Base-by-base conservation (phyloP, 2,113 vertebrate genomes). In the Rhabdomys dilectus region DNA sequence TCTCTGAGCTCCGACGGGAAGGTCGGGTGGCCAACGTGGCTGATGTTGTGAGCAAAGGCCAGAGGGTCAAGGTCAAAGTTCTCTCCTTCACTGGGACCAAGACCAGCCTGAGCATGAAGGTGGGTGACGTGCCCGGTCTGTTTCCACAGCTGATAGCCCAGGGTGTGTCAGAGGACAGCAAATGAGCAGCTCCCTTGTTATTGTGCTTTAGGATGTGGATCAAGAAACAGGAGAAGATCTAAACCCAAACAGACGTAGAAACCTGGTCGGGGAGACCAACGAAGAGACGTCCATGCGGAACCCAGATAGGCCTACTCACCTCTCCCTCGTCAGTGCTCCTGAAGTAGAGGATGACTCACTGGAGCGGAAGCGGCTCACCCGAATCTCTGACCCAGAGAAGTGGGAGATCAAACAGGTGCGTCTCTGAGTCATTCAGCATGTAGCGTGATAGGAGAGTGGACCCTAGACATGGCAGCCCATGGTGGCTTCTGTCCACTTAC, bases 71-170 rank as follows among this genome's bases (percentile, higher is more conserved):
- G 96, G 98, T 99, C 96, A 99, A 99, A 98, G 99, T 99, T 36
- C 98, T 99, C 2, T 99, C 99, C 3, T 99, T 99, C 97, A 99
- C 99, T 9, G 99, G 99, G 88, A 99, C 99, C 53, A 99, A 99
- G 98, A 99, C 99, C 96, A 99, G 99, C 97, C 98, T 99, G 89
- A 99, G 99, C 97, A 99, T 99, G 99, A 99, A 99, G 99, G 99
- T 99, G 98, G 42, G 72, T 13, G 0, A 39, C 8, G 1, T 13
- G 7, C 36, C n/a, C 7, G 66, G 56, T 22, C 31, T n/a, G 1
- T 64, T 66, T 48, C 24, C 31, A 80, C 8, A 80, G 56, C n/a
- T 7, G 7, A 17, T 68, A 62, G 26, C 39, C 45, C 39, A 45
- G 26, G 81, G 84, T 1, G 36, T 45, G 1, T 11, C 34, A 73